Base-by-base conservation (phyloP, 2,888 invertebrate species). In the Megalurothrips usitatus region DNA sequence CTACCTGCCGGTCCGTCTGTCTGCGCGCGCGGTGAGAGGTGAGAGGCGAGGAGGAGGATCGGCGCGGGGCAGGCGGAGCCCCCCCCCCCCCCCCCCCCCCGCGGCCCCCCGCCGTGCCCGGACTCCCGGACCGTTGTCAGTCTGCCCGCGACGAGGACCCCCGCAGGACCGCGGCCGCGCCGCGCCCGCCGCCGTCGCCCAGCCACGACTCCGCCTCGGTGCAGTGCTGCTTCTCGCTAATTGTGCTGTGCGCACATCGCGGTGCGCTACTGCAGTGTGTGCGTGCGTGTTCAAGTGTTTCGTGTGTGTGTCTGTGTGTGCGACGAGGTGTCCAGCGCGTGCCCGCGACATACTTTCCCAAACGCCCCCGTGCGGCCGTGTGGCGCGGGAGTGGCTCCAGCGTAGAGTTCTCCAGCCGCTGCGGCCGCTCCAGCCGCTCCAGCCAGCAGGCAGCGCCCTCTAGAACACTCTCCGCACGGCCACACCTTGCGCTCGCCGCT, bases 311-410 rank as follows among this genome's bases (percentile, higher is more conserved):
- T 17, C 26, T 10, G 6, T 75, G 68, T 23, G 68, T 23, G 68
- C 68, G 3, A 23, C 23, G n/a, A 0, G 12, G 63, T n/a, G n/a
- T 11, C 12, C 14, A 8, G 12, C 52, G 14, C 68, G 68, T 23
- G 2, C 3, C 12, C 23, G 68, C 23, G 68, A 75, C 68, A 75
- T 75, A 75, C 68, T 75, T 75, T 75, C 68, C n/a, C 26, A 75
- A 75, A 75, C 68, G 68, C 68, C 68, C 68, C 23, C 68, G 68
- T 19, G 23, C 68, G 12, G 68, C 68, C 26, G 68, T 23, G n/a
- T 11, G 23, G n/a, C 68, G 68, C 23, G n/a, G n/a, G 1, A 10
- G 58, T n/a, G 14, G 58, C 58, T 58, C 58, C 58, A 58, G 58
- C 58, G 19, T 52, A 12, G 52, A 52, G 52, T 23, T 23, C 23